These are phyloP conservation scores for Globodera rostochiensis DNA, from an alignment of 1,140 invertebrate species.

Conservation along the genomic window DNA sequence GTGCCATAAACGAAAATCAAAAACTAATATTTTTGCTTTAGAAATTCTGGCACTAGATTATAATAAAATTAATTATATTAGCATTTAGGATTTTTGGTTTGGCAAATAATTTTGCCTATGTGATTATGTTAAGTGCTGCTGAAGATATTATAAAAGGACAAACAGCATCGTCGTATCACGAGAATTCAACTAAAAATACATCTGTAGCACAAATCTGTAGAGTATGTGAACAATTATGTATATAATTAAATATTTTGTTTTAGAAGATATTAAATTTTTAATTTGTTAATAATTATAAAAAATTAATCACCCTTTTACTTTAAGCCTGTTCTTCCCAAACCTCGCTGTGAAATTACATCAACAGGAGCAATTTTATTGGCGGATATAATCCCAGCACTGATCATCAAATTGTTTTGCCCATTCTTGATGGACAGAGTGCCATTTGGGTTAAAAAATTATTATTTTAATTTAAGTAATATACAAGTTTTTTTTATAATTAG, in stretches of 20 bases:
- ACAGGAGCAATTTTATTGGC: conserved; percentile 50
- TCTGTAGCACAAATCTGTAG: too few relatives aligned
- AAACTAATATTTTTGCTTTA: not conserved
- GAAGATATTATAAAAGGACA: conserved; percentile 43
- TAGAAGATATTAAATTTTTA: too few relatives aligned
- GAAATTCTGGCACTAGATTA: too few relatives aligned
- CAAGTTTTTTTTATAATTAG: not conserved
- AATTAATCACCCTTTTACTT: too few relatives aligned
- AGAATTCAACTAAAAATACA: too few relatives aligned
- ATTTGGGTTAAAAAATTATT: conserved; percentile 24
- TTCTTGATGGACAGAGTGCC: conserved; percentile 52
- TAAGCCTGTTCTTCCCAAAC: not conserved
- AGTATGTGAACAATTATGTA: too few relatives aligned
- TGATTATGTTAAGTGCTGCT: conserved; percentile 47
- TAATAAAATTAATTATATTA: too few relatives aligned
- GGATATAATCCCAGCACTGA: conserved; percentile 47
- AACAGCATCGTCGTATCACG: not conserved
- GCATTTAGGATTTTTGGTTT: conserved; percentile 42
- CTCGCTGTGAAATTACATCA: conserved; percentile 21
- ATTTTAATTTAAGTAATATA: too few relatives aligned
- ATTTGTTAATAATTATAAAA: too few relatives aligned
- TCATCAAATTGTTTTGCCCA: conserved; percentile 48
- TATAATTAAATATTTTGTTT: too few relatives aligned
- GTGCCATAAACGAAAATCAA: not conserved
- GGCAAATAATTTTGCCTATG: conserved; percentile 45